Evolutionary conservation across 2,888 invertebrate species (phyloP).

Genomic region (Diachrysia chrysitis): DNA sequence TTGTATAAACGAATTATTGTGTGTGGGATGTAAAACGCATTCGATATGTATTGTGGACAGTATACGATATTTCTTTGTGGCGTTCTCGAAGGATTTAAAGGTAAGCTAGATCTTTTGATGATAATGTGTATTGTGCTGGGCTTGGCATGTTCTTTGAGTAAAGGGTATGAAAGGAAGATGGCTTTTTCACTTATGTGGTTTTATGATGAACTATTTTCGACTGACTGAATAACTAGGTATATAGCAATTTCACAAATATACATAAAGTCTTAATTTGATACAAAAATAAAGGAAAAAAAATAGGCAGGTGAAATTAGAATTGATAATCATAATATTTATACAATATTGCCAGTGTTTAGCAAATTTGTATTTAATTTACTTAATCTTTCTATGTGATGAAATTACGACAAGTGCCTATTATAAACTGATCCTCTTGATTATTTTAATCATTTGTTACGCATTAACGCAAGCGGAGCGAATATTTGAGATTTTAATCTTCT

Average conservation of each 20-base stretch:
- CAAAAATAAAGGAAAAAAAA: too few relatives aligned
- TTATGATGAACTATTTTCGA: conserved; percentile 14
- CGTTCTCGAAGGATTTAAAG: conserved; percentile 35
- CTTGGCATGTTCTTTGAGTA: conserved; percentile 20
- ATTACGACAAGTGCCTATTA: not conserved
- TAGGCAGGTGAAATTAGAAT: too few relatives aligned
- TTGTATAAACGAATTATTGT: conserved; percentile 42
- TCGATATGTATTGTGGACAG: conserved; percentile 51
- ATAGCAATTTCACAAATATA: conserved; percentile 2
- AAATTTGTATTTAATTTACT: not conserved
- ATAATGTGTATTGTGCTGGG: conserved; percentile 36
- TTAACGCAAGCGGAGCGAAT: too few relatives aligned
- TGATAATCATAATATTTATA: too few relatives aligned
- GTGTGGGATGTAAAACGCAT: conserved; percentile 44
- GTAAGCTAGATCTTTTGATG: conserved; percentile 33
- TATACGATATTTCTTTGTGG: conserved; percentile 49
- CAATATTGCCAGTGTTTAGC: too few relatives aligned
- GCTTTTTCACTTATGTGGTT: conserved; percentile 9
- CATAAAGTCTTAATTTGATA: too few relatives aligned
- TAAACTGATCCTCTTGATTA: not conserved
- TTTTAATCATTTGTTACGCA: too few relatives aligned
- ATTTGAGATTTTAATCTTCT: too few relatives aligned
- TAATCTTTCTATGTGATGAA: not conserved
- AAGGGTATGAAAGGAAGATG: conserved; percentile 10
- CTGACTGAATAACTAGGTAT: conserved; percentile 6